Evolutionary conservation across 2,797 vertebrate genomes (phyloP).

Genomic region (Galagoides demidoff): DNA sequence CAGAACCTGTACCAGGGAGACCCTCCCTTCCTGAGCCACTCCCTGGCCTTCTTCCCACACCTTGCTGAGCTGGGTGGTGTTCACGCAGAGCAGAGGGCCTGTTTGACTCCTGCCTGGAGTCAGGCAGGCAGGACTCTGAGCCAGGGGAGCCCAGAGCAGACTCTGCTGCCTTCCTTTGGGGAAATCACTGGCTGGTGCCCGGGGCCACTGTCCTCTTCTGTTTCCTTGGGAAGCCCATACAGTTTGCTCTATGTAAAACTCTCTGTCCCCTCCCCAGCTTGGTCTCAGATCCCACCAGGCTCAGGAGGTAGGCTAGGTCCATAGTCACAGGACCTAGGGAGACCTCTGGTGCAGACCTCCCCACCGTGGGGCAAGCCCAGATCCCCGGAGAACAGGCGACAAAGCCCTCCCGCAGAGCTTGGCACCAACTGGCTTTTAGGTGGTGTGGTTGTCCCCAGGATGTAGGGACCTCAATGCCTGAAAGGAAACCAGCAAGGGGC

Average conservation of each 20-base stretch:
- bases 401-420: neutral
- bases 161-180: neutral
- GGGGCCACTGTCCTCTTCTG: neutral
- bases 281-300: neutral
- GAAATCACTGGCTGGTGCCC: fast-evolving
- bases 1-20: neutral
- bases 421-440: neutral
- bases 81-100: fast-evolving
- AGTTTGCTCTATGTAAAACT: neutral
- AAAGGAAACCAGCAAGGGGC: neutral
- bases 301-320: neutral
- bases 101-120: neutral
- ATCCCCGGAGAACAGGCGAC: neutral
- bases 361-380: too few relatives aligned
- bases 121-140: neutral
- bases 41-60: too few relatives aligned
- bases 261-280: too few relatives aligned
- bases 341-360: neutral
- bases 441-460: too few relatives aligned
- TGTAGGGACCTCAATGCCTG: neutral
- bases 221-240: neutral
- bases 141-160: neutral
- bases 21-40: neutral
- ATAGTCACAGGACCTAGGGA: neutral
- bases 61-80: too few relatives aligned